Base-by-base conservation (phyloP, 2,888 invertebrate species). In the Drosophila aldrichi region DNA sequence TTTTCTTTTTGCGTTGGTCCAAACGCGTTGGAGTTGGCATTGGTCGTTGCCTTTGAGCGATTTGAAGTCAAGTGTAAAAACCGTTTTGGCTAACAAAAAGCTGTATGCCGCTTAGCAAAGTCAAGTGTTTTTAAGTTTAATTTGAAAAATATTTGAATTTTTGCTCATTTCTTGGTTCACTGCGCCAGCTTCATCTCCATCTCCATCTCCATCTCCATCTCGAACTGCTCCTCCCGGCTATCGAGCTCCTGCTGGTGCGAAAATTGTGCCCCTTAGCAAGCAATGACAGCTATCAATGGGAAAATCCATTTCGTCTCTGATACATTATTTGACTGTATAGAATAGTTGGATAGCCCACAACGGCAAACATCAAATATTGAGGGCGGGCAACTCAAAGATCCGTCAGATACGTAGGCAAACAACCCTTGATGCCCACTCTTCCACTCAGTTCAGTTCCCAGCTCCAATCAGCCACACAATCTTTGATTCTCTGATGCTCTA, bases 31-130 rank as follows among this genome's bases (percentile, higher is more conserved):
- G 44, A 74, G 74, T 74, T 59, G 74, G 69, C 69, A 52, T 56
- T 54, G 46, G 51, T 52, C 43, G 43, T 56, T 73, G 74, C 88
- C 87, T 89, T 89, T 89, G 89, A 89, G 76, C 90, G 75, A 89
- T 89, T 86, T 89, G 82, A 89, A 89, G 90, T 85, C 90, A 90
- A 90, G 90, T 89, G 89, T 89, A 89, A 89, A 85, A 75, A 81
- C 79, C 74, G 82, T 77, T 85, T 87, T 81, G 74, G 68, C 78
- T 74, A 79, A 69, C 71, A 71, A 79, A 70, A 65, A 82, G 71
- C 63, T 46, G 34, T 58, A 46, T 32, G 51, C 78, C 66, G 70
- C 55, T 72, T 44, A 70, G 70, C 61, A 64, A 59, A 71, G 79
- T 75, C 68, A 81, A 88, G 81, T 88, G 77, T 87, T 89, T 81